phyloP scores from a whole-genome alignment of 2,113 vertebrate genomes.

The Lycocorax pyrrhopterus region DNA sequence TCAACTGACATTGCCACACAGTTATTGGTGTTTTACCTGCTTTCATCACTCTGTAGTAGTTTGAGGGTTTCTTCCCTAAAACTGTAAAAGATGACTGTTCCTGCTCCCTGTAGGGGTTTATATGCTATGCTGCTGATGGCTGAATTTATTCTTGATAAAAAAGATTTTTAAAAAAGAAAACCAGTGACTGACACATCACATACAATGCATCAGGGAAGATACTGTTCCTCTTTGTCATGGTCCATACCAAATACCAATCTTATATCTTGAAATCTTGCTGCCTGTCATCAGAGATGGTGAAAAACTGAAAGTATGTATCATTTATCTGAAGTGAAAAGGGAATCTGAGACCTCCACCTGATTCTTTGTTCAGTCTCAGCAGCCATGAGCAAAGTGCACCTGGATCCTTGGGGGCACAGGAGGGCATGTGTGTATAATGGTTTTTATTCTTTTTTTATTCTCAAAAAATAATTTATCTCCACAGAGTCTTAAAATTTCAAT shows the following conservation, averaged over 20 bases:
- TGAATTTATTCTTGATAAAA: constrained; percentile 32
- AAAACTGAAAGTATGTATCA: background rate
- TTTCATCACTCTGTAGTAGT: background rate
- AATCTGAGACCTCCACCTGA: background rate
- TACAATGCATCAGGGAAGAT: background rate
- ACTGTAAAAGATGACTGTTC: background rate
- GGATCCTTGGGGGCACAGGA: background rate
- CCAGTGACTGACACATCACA: background rate
- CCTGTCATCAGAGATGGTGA: background rate
- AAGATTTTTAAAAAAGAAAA: background rate
- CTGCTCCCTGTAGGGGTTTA: constrained; percentile 9
- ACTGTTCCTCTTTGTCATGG: background rate
- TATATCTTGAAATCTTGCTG: background rate
- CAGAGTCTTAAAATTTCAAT: background rate
- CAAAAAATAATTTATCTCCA: background rate
- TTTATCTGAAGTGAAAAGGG: background rate
- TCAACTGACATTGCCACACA: background rate
- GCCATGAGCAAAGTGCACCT: background rate
- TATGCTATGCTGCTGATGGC: background rate
- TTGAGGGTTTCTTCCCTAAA: background rate
- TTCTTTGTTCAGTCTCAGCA: constrained; percentile 6
- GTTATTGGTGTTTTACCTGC: background rate
- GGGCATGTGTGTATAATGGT: background rate
- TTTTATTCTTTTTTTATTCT: background rate
- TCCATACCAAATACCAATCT: background rate